These are phyloP conservation scores for Salvelinus sp. DNA, from an alignment of 2,113 vertebrate genomes.

Conservation along the genomic window DNA sequence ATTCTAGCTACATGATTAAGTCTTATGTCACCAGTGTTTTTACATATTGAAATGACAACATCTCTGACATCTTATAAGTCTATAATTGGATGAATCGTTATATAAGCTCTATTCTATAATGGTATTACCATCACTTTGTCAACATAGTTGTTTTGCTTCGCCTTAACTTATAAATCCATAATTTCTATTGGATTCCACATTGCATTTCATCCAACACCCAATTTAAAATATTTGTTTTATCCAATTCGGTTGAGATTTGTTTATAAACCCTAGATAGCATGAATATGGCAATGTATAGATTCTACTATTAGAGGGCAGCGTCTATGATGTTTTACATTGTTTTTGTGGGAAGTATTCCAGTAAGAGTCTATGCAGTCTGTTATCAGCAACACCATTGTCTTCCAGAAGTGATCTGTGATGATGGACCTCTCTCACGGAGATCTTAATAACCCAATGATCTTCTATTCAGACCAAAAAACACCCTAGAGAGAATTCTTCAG, in stretches of 20 bases:
- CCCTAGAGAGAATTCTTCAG: no score
- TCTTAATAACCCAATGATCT: no score
- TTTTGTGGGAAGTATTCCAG: neutral
- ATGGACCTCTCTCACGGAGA: no score
- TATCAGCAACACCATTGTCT: no score
- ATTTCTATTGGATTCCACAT: no score
- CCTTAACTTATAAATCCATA: no score
- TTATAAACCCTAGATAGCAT: neutral
- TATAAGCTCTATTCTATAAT: neutral
- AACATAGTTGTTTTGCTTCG: no score
- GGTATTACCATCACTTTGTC: neutral
- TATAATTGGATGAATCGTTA: neutral
- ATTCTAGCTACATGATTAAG: neutral
- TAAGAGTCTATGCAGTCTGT: no score
- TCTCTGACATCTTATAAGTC: neutral
- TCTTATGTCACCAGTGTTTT: neutral
- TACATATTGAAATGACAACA: neutral
- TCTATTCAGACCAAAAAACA: no score
- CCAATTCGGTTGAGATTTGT: neutral
- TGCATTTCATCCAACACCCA: no score
- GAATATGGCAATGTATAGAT: neutral
- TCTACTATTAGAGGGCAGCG: neutral
- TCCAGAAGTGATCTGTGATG: no score
- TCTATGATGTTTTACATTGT: neutral
- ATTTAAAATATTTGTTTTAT: neutral